Conservation (phyloP, 2,888 invertebrate species). For the Euphydryas editha region DNA sequence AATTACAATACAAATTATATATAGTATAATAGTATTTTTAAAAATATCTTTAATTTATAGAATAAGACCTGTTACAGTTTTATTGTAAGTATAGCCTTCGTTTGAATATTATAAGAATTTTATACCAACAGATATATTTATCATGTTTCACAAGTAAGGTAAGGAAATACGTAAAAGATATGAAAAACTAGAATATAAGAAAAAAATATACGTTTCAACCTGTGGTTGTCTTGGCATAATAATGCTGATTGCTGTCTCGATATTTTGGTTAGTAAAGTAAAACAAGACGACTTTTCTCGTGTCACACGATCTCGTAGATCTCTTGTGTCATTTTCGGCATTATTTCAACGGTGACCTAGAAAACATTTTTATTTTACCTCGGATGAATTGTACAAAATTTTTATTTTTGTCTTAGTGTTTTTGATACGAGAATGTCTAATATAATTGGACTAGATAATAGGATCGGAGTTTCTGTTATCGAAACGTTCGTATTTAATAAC, state of each 20-base stretch:
- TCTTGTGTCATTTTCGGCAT: constrained; percentile 15
- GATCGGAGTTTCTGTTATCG: too few species aligned
- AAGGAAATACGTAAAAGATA: not conserved
- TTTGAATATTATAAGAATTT: too few species aligned
- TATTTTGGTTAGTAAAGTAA: constrained; percentile 22
- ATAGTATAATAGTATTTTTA: too few species aligned
- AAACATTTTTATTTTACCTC: constrained; percentile 15
- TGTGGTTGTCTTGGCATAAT: constrained; percentile 9
- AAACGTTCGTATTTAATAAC: too few species aligned
- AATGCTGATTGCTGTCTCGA: constrained; percentile 27
- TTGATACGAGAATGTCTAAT: not conserved
- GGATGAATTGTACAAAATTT: not conserved
- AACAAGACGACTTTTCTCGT: constrained; percentile 26
- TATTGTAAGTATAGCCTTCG: too few species aligned
- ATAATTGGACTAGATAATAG: too few species aligned
- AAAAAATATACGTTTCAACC: constrained; percentile 10
- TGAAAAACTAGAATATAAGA: not conserved
- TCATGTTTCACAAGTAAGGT: not conserved
- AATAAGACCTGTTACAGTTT: too few species aligned
- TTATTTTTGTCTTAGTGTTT: not conserved
- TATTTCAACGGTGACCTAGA: constrained; percentile 10
- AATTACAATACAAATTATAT: too few species aligned
- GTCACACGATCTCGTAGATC: constrained; percentile 22
- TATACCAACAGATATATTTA: too few species aligned
- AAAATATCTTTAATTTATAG: too few species aligned